These are phyloP conservation scores for Pyxicephalus adspersus DNA, from an alignment of 2,113 vertebrate species.

Conservation along the genomic window DNA sequence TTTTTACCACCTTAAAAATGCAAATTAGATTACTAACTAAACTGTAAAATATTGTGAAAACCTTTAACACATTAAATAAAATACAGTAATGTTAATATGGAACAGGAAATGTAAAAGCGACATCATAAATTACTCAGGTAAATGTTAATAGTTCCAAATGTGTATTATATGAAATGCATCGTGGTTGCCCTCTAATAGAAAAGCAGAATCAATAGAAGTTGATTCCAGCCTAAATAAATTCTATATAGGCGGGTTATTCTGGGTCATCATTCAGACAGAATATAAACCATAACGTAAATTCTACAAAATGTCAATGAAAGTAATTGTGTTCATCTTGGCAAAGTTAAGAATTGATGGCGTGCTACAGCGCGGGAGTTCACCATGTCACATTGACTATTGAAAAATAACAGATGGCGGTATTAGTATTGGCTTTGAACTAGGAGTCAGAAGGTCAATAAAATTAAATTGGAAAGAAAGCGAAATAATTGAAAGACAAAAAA, in stretches of 20 bases:
- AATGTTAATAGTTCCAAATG: too few relatives aligned
- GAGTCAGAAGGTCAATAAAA: slow-evolving; percentile 43
- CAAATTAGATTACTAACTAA: too few relatives aligned
- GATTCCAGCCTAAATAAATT: slow-evolving; percentile 1
- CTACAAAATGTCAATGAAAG: slow-evolving; percentile 31
- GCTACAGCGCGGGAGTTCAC: background rate
- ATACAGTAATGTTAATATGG: too few relatives aligned
- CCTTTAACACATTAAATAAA: too few relatives aligned
- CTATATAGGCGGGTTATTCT: slow-evolving; percentile 19
- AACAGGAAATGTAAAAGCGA: too few relatives aligned
- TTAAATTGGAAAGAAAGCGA: slow-evolving; percentile 28
- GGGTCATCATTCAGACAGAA: slow-evolving; percentile 23
- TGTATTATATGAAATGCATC: too few relatives aligned
- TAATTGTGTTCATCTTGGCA: slow-evolving; percentile 25
- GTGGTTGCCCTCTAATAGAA: background rate
- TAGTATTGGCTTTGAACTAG: slow-evolving; percentile 15
- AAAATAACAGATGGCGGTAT: slow-evolving; percentile 42
- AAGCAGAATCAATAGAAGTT: background rate
- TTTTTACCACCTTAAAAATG: too few relatives aligned
- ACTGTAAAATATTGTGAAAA: too few relatives aligned
- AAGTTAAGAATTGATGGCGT: slow-evolving; percentile 9
- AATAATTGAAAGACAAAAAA: slow-evolving; percentile 22
- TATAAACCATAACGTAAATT: slow-evolving; percentile 40
- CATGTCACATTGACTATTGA: slow-evolving; percentile 8
- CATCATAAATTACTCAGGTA: too few relatives aligned